Conservation (phyloP, 2,888 invertebrate species). For the Trichogramma evanescens region DNA sequence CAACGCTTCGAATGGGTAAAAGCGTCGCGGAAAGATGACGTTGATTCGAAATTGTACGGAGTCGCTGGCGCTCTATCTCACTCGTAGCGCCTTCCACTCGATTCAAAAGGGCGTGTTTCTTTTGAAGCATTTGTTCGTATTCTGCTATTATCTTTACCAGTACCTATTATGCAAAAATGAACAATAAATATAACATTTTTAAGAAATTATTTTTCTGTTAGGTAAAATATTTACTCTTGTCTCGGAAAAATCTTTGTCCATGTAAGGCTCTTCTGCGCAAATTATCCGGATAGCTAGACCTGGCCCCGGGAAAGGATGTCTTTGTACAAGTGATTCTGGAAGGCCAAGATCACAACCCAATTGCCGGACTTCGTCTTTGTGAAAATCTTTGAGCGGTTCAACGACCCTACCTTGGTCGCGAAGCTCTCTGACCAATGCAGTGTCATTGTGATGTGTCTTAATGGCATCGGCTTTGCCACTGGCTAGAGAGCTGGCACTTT, state of each 20-base stretch:
- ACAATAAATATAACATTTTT: neutral
- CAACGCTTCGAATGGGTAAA: conserved; percentile 90
- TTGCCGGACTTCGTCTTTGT: conserved; percentile 92
- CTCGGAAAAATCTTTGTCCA: conserved; percentile 92
- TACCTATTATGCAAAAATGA: conserved; percentile 51
- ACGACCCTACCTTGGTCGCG: conserved; percentile 77
- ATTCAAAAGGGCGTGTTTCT: conserved; percentile 86
- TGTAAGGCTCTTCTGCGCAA: conserved; percentile 91
- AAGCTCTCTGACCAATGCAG: conserved; percentile 77
- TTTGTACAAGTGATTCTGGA: conserved; percentile 76
- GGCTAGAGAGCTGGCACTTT: conserved; percentile 84
- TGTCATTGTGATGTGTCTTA: conserved; percentile 99
- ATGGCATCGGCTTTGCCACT: conserved; percentile 89
- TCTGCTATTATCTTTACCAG: conserved; percentile 92
- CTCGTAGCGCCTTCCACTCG: conserved; percentile 76
- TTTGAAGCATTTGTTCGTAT: conserved; percentile 83
- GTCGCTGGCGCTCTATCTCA: conserved; percentile 58
- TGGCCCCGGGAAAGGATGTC: conserved; percentile 98
- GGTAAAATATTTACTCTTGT: conserved; percentile 60
- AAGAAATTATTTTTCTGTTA: conserved; percentile 1
- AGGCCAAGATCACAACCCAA: conserved; percentile 87
- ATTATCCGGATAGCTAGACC: conserved; percentile 94
- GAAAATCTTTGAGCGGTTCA: conserved; percentile 97
- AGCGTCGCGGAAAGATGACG: conserved; percentile 76
- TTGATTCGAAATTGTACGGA: conserved; percentile 69